phyloP scores from a whole-genome alignment of 2,797 vertebrate species.

The Kryptolebias ocellatus region DNA sequence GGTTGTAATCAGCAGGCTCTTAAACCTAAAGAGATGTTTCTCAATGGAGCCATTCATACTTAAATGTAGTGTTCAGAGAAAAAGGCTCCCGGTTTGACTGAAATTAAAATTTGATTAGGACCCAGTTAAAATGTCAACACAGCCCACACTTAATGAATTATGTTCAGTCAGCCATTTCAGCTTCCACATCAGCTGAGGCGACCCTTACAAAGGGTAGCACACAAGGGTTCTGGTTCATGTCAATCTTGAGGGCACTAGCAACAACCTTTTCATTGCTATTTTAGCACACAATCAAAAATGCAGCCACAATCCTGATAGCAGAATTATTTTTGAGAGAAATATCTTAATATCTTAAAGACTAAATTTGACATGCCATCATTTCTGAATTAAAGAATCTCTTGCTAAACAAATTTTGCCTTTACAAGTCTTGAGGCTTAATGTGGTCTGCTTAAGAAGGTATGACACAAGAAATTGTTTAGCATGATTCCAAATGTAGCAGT shows the following conservation, averaged over 20 bases:
- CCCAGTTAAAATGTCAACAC: constrained; percentile 46
- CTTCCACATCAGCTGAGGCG: constrained; percentile 36
- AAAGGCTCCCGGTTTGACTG: too few relatives aligned
- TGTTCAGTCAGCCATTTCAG: constrained; percentile 48
- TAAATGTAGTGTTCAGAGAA: constrained; percentile 8
- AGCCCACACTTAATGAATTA: constrained; percentile 36
- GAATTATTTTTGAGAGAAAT: constrained; percentile 12
- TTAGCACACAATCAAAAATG: constrained; percentile 20
- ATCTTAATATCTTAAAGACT: neutral
- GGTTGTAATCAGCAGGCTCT: constrained; percentile 15
- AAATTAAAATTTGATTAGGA: constrained; percentile 31
- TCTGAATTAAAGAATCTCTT: too few relatives aligned
- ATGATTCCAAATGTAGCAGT: too few relatives aligned
- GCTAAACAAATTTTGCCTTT: too few relatives aligned
- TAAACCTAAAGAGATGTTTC: neutral
- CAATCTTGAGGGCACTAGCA: too few relatives aligned
- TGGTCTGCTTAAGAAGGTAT: too few relatives aligned
- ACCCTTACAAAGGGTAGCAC: constrained; percentile 32
- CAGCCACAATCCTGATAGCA: constrained; percentile 19
- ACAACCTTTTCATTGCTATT: too few relatives aligned
- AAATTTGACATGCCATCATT: neutral
- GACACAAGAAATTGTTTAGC: too few relatives aligned
- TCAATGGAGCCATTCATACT: constrained; percentile 14
- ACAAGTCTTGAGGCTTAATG: too few relatives aligned
- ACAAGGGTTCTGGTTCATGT: too few relatives aligned